phyloP scores from a whole-genome alignment of 2,797 vertebrate genomes.

The Otus scops region DNA sequence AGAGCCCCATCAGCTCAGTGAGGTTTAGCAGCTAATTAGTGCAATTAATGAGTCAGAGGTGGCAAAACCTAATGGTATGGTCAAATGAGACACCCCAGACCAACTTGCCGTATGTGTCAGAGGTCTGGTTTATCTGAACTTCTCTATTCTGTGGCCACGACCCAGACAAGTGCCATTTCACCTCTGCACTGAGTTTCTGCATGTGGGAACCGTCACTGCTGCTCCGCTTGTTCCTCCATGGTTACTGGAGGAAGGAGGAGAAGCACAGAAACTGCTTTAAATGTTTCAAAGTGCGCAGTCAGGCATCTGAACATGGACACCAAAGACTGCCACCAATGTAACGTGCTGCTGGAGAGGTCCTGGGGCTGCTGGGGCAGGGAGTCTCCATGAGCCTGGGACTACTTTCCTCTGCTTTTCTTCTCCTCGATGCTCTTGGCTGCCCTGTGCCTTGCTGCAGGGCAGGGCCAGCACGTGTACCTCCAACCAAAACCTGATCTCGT shows the following conservation, averaged over 20 bases:
- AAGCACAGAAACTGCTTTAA: neutral
- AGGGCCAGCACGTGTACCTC: neutral
- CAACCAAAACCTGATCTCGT: neutral
- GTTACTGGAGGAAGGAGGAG: neutral
- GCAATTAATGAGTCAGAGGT: neutral
- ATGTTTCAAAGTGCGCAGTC: accelerated
- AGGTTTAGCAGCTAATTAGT: neutral
- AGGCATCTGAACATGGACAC: neutral
- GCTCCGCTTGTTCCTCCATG: neutral
- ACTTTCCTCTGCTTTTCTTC: neutral
- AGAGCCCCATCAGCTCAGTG: neutral
- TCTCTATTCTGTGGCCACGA: neutral
- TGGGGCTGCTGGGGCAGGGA: neutral
- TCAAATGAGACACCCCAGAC: neutral
- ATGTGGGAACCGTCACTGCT: neutral
- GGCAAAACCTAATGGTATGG: neutral
- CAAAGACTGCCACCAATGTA: neutral
- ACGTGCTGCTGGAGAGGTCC: neutral
- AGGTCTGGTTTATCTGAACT: neutral
- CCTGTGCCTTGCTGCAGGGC: neutral
- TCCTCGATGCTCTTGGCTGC: neutral
- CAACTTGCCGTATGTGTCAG: neutral
- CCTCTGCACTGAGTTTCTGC: neutral
- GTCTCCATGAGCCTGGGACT: neutral
- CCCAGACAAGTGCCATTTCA: neutral